phyloP scores from a whole-genome alignment of 2,888 invertebrate species.

The Acleris holmiana region DNA sequence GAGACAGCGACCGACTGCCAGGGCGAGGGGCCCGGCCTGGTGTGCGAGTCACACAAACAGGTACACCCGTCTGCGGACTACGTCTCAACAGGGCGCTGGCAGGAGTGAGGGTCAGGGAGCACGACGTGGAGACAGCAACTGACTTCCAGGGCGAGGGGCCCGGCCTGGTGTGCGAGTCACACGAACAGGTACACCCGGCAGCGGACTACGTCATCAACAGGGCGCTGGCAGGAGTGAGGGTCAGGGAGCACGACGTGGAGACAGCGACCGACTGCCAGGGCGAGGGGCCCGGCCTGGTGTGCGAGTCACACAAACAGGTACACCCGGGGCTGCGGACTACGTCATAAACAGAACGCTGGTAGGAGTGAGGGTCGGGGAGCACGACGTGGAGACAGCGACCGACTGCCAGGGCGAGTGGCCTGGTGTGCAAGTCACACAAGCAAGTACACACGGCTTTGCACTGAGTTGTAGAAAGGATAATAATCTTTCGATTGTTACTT shows the following conservation, averaged over 20 bases:
- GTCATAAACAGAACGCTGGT: slow-evolving; percentile 41
- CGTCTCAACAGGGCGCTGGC: slow-evolving; percentile 38
- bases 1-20: slow-evolving; percentile 54
- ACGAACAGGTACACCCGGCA: slow-evolving; percentile 28
- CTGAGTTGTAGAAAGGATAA: slow-evolving; percentile 27
- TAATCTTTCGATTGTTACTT: too few species aligned
- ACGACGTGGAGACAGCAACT: slow-evolving; percentile 49
- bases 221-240: slow-evolving; percentile 54
- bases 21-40: slow-evolving; percentile 21
- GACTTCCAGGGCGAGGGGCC: slow-evolving; percentile 52
- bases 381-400: slow-evolving; percentile 49
- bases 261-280: too few species aligned
- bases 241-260: slow-evolving; percentile 64
- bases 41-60: slow-evolving; percentile 35
- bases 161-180: slow-evolving; percentile 25
- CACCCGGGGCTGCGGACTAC: neutral
- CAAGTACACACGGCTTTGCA: slow-evolving; percentile 25
- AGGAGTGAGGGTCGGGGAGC: slow-evolving; percentile 67
- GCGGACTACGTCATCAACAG: slow-evolving; percentile 27
- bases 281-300: slow-evolving; percentile 19
- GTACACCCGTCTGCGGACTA: slow-evolving; percentile 9
- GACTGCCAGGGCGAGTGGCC: slow-evolving; percentile 52
- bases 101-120: slow-evolving; percentile 67
- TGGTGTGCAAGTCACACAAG: slow-evolving; percentile 27
- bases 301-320: slow-evolving; percentile 37